These are phyloP conservation scores for Pogonomyrmex californicus DNA, from an alignment of 1,140 invertebrate genomes.

Conservation along the genomic window DNA sequence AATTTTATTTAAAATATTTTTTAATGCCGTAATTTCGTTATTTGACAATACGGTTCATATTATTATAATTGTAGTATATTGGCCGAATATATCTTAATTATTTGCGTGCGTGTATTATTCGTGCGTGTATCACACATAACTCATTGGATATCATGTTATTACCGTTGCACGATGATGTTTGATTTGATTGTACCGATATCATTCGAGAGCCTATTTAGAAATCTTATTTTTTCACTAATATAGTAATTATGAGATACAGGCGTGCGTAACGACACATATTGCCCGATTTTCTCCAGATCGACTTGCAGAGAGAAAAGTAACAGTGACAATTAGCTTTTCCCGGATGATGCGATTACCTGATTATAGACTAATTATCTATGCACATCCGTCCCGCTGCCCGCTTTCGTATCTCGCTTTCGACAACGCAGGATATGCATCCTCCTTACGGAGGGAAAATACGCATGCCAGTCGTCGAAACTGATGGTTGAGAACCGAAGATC, in stretches of 20 bases:
- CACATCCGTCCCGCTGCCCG: neutral
- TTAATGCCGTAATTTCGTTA: neutral
- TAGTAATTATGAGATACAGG: conserved; percentile 17
- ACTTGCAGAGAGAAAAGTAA: conserved; percentile 3
- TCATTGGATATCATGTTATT: neutral
- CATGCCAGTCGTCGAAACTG: neutral
- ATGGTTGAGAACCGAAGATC: neutral
- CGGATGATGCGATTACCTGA: neutral
- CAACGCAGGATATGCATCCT: neutral
- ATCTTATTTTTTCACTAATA: neutral
- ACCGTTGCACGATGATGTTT: neutral
- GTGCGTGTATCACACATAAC: neutral
- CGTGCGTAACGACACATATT: neutral
- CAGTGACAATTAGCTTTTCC: conserved; percentile 9
- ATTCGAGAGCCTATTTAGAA: neutral
- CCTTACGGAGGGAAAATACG: conserved; percentile 21
- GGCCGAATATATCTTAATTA: neutral
- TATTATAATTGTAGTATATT: neutral
- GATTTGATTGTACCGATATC: neutral
- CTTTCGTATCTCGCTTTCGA: conserved; percentile 25
- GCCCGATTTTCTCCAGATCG: neutral
- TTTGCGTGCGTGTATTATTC: neutral
- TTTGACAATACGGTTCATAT: neutral
- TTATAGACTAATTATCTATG: conserved; percentile 1
- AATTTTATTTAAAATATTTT: neutral